Evolutionary conservation across 2,888 invertebrate species (phyloP).

Genomic region (Tachina fera): DNA sequence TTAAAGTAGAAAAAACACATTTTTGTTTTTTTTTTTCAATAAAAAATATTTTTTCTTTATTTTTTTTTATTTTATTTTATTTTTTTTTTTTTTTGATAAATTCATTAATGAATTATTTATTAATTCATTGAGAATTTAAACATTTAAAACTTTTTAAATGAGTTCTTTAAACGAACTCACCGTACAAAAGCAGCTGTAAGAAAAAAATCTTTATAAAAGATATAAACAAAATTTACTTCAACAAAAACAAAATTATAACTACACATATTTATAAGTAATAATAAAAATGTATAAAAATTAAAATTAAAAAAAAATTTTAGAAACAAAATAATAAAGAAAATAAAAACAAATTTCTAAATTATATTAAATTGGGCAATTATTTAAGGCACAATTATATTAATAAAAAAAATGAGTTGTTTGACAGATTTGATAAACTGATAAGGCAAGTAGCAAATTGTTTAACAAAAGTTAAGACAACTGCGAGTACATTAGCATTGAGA

Average conservation of each 20-base stretch:
- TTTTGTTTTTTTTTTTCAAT: conserved; percentile 62
- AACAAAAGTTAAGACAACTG: background rate
- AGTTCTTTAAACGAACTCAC: conserved; percentile 69
- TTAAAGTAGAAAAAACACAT: conserved; percentile 29
- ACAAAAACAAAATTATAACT: conserved; percentile 59
- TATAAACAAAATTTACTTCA: conserved; percentile 53
- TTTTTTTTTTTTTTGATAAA: background rate
- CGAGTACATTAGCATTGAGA: background rate
- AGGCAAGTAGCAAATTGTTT: background rate
- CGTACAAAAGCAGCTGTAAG: conserved; percentile 66
- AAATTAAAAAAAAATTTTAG: conserved; percentile 46
- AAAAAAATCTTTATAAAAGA: conserved; percentile 71
- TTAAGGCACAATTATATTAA: conserved; percentile 44
- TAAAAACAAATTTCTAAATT: conserved; percentile 31
- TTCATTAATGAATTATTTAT: conserved; percentile 63
- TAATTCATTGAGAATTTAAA: conserved; percentile 26
- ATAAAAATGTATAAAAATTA: conserved; percentile 39
- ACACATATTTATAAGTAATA: conserved; percentile 57
- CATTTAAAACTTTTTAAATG: conserved; percentile 47
- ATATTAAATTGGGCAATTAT: conserved; percentile 23
- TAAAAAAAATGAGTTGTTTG: background rate
- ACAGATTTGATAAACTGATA: background rate
- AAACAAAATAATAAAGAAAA: conserved; percentile 50
- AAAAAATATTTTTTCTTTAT: conserved; percentile 64
- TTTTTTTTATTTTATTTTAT: conserved; percentile 37